Conservation (phyloP, 2,888 invertebrate species). For the Halictus quadricinctus region DNA sequence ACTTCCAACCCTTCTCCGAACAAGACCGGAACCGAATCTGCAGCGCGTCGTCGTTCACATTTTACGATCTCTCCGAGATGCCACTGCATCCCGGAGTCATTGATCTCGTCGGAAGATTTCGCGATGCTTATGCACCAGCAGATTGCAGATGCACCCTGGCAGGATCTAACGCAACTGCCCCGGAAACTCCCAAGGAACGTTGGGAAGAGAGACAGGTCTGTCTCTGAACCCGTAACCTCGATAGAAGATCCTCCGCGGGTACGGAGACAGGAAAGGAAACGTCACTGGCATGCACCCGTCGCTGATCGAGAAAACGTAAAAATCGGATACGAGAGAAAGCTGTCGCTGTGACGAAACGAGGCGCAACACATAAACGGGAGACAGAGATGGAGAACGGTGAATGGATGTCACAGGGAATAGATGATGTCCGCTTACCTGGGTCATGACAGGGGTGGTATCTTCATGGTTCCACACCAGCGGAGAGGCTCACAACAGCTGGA, state of each 20-base stretch:
- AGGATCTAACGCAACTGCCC: neutral
- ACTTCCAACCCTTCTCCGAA: neutral
- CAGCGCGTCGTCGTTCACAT: neutral
- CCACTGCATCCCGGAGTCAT: slow-evolving; percentile 23
- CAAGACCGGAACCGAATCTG: no score
- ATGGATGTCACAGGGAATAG: neutral
- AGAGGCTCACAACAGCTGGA: slow-evolving; percentile 42
- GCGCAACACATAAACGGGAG: neutral
- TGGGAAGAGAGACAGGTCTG: neutral
- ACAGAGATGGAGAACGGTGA: neutral
- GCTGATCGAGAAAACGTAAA: neutral
- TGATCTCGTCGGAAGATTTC: slow-evolving; percentile 38
- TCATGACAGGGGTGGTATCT: slow-evolving; percentile 73
- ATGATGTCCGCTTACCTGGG: slow-evolving; percentile 69
- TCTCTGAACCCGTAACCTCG: neutral
- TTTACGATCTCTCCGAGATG: neutral
- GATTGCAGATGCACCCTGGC: slow-evolving; percentile 57
- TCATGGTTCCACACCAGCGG: slow-evolving; percentile 68
- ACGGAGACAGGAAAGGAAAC: neutral
- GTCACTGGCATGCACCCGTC: neutral
- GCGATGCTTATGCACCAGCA: slow-evolving; percentile 48
- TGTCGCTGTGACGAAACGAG: slow-evolving; percentile 6
- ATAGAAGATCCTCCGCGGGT: neutral
- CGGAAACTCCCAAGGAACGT: neutral
- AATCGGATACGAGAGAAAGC: neutral